Evolutionary conservation across 37 sponge, comb jelly and placozoan species (phyloP), one percentile per base, ranked within the genome.

Genomic region (Geodia barretti): DNA sequence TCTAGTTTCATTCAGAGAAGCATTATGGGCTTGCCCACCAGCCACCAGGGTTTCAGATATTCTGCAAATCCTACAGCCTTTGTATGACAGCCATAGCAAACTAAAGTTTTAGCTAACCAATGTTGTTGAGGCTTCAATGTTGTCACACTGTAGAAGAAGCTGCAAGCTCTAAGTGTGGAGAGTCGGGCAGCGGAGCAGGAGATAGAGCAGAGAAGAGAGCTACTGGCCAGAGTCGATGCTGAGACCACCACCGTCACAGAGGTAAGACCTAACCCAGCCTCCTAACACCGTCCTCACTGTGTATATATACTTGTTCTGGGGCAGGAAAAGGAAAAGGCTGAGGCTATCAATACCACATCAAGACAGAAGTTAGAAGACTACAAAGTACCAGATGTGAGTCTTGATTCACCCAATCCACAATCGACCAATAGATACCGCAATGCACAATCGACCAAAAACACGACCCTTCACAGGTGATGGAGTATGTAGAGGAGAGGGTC

Each of bases 301-400:
- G 34, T 75, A 42, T 7, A 19, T 75, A 77, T 39, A 41, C 14
- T 60, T 62, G 71, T 84, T 68, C 64, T n/a, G 60, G n/a, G 64
- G 32, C 76, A 94, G 90, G 99, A 96, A 41, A 89, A 82, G 73
- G 73, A 78, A 3, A 86, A 84, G 59, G 99, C 99, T 1, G 97
- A 96, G 37, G 70, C 28, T 20, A 28, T 94, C 11, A 94, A 98
- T 65, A 81, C 32, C 21, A 47, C 82, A 41, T 73, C 95, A 17
- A 82, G 87, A 62, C 76, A 68, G 42, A 94, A 87, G 63, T 84
- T 96, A 32, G 92, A 90, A 40, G 92, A 98, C 54, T 98, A 79
- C 76, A 90, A 73, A 85, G 99, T 94, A 25, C 99, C 99, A 62
- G 95, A 98, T 68, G 98, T 96, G 80, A 76, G 87, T 33, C 3